Evolutionary conservation across 2,888 invertebrate genomes (phyloP), one percentile per base, ranked within the genome.

Genomic region (Drosophila buzzatii): DNA sequence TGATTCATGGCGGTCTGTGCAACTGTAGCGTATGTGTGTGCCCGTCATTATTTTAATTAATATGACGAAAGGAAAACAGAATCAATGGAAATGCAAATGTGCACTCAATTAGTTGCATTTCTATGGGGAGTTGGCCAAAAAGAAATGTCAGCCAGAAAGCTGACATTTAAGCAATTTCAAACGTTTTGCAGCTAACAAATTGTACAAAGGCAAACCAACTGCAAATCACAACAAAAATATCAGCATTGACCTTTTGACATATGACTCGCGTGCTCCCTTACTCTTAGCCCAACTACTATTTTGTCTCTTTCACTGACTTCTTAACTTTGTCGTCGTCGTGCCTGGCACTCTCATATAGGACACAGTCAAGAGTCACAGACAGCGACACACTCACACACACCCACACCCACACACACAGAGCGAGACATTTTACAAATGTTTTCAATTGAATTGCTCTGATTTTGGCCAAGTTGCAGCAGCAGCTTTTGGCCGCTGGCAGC

Each of bases 361-460:
- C 74, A 74, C 76, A 76, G 75, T 73, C 73, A 66, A 64, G 62
- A 75, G 65, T 68, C 69, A 63, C 42, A 53, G 55, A 59, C 49
- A 49, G 18, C 27, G 27, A 55, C 27, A 55, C 55, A 55, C 41
- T 23, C 55, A 6, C 57, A 57, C 57, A n/a, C 18, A 31, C 18
- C 35, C 7, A 56, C 12, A n/a, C 35, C 37, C 23, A 31, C 42
- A 23, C 23, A 37, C 51, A 73, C 60, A 68, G 59, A 79, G 84
- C 78, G 71, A 85, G 85, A 90, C 90, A 90, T 86, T 86, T 86
- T 81, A 90, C 86, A 87, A 90, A 87, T 90, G 90, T 87, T 87
- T 87, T 89, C 86, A 87, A 87, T 87, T 90, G 89, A 87, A 87
- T 90, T 87, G 86, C 86, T 87, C 86, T 87, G 86, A 87, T 87